Base-by-base conservation (phyloP, 1,140 invertebrate genomes). In the Drosophila sp. region DNA sequence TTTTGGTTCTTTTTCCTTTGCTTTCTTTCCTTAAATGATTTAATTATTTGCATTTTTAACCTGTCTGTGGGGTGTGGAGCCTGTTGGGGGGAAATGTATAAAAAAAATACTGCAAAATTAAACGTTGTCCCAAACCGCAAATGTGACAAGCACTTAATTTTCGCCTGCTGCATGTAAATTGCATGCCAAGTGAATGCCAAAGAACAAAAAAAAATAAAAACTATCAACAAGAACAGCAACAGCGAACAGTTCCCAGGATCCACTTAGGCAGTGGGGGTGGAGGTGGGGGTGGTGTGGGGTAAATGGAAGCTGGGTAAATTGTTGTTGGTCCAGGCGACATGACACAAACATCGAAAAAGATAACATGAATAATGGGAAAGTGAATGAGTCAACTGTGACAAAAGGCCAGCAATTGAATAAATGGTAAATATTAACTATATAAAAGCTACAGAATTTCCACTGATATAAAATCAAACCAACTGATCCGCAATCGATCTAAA, bases 131-230 rank as follows among this genome's bases (percentile, higher is more conserved):
- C 32, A 23, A 80, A 79, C 82, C 82, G 78, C 78, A 86, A 86
- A 81, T 81, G 75, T 81, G 82, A 86, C 82, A 86, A 86, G 82
- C 78, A 86, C 82, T 79, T 79, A 79, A 86, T 86, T 86, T 81
- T 86, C 82, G 33, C 56, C 33, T 25, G 44, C 75, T 76, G 73
- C 79, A 85, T 77, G 81, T 77, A 84, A 84, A 84, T 67, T 71
- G 80, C 66, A 71, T 47, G 80, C 66, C 68, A 79, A 83, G 77
- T 75, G 72, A 60, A 56, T 57, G 32, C 65, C 11, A 57, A 56
- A 47, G 61, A 66, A 44, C 61, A 70, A 30, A 38, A 8, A 38
- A 38, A 6, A 50, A 50, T 23, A 27, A 50, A n/a, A 44, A 44
- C 41, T 23, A 47, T 23, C 44, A 47, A 17, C 4, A 23, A 23